Conservation (phyloP, 2,113 vertebrate species). For the Astatoreochromis straeleni region DNA sequence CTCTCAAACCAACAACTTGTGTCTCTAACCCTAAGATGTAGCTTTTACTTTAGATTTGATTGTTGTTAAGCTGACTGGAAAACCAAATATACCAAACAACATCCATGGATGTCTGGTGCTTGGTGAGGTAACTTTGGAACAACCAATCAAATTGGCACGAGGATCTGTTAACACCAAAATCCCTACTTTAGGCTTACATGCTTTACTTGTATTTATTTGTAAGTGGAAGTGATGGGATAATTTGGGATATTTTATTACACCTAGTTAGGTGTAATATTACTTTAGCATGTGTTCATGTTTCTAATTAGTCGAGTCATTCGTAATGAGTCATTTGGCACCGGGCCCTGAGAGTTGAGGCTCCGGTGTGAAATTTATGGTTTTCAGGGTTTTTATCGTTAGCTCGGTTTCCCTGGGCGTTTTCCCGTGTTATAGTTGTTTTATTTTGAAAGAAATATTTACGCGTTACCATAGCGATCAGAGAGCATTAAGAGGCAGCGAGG, state of each 20-base stretch:
- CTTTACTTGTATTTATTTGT: neutral
- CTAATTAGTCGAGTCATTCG: neutral
- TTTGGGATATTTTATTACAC: neutral
- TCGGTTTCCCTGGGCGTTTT: neutral
- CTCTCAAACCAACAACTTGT: neutral
- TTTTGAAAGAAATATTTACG: neutral
- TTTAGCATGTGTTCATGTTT: neutral
- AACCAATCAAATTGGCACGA: neutral
- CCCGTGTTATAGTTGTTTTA: neutral
- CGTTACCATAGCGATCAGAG: rapidly evolving
- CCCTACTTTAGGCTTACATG: neutral
- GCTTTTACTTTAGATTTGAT: neutral
- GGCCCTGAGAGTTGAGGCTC: neutral
- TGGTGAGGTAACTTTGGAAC: neutral
- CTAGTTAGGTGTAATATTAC: neutral
- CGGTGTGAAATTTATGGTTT: neutral
- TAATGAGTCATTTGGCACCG: neutral
- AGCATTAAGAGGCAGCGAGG: neutral
- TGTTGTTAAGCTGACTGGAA: neutral
- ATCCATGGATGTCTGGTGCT: neutral
- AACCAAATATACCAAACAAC: neutral
- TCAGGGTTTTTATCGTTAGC: neutral
- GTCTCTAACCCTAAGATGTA: neutral
- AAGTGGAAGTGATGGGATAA: neutral
- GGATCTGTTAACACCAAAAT: neutral